Evolutionary conservation across 2,888 invertebrate species (phyloP), one percentile per base, ranked within the genome.

Genomic region (Folsomia manolachei): DNA sequence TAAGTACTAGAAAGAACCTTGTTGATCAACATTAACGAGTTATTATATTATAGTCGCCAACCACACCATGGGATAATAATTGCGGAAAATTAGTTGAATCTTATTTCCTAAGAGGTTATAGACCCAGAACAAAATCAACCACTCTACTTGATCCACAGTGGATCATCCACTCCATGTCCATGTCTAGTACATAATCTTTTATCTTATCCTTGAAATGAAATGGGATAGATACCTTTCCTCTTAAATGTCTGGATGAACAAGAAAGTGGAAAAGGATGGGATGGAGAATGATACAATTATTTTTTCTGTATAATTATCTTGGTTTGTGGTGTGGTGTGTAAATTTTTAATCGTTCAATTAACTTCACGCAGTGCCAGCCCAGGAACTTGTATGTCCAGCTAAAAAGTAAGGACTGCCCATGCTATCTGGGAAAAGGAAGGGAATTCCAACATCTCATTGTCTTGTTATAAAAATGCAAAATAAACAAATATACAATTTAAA

Each of bases 341-440:
- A 63, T 27, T 63, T 63, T 63, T 63, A 63, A 63, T 63, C 19
- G 63, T 63, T 63, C 63, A 63, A 63, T 63, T 63, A 63, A 63
- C 25, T 26, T 26, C 63, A 63, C 63, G 63, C 25, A 63, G 27
- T 4, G 26, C 27, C n/a, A 2, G 18, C 19, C 24, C 23, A 21
- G 24, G 23, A n/a, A n/a, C n/a, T 39, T 39, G 39, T 4, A 39
- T n/a, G n/a, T 39, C 39, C 39, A 39, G 39, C 39, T 14, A 39
- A 39, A n/a, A 39, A 39, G 39, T 9, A 39, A 39, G 39, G 39
- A 39, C n/a, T n/a, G n/a, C n/a, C n/a, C 4, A 39, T 39, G 39
- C 39, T 14, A 39, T 39, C 39, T 9, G 4, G 39, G 39, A 4
- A 39, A 14, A 39, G n/a, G n/a, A n/a, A n/a, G n/a, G n/a, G n/a